These are phyloP conservation scores for Ormyrus thymus DNA, from an alignment of 2,888 invertebrate species.

Conservation along the genomic window DNA sequence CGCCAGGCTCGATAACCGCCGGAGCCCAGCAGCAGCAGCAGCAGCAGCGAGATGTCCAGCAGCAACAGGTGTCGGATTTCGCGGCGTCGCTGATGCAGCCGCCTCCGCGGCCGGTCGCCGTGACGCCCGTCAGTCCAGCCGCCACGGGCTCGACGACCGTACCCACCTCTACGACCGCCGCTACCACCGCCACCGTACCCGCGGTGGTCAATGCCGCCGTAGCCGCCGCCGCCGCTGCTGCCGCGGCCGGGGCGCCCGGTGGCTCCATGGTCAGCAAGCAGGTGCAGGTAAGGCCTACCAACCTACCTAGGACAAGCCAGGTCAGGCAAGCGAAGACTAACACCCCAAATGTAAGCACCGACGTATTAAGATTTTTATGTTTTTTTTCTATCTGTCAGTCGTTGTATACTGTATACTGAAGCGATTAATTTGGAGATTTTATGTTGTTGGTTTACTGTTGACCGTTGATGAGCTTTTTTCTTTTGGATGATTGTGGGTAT, in stretches of 20 bases:
- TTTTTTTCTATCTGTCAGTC: conserved; percentile 19
- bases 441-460: background rate
- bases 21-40: background rate
- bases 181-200: background rate
- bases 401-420: background rate
- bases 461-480: background rate
- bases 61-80: too few species aligned
- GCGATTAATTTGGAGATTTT: background rate
- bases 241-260: conserved; percentile 1
- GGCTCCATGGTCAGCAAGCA: conserved; percentile 78
- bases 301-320: conserved; percentile 75
- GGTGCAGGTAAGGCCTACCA: conserved; percentile 78
- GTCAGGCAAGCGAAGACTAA: conserved; percentile 75
- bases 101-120: background rate
- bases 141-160: conserved; percentile 22
- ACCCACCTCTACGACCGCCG: conserved; percentile 13
- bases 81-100: background rate
- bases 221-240: background rate
- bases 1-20: conserved; percentile 47
- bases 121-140: background rate
- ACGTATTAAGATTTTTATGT: conserved; percentile 7
- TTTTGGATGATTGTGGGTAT: conserved; percentile 15
- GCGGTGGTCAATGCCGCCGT: conserved; percentile 3
- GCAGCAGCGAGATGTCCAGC: background rate
- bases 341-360: conserved; percentile 75